These are phyloP conservation scores for Hypomecis punctinalis DNA, from an alignment of 2,888 invertebrate genomes.

Conservation along the genomic window DNA sequence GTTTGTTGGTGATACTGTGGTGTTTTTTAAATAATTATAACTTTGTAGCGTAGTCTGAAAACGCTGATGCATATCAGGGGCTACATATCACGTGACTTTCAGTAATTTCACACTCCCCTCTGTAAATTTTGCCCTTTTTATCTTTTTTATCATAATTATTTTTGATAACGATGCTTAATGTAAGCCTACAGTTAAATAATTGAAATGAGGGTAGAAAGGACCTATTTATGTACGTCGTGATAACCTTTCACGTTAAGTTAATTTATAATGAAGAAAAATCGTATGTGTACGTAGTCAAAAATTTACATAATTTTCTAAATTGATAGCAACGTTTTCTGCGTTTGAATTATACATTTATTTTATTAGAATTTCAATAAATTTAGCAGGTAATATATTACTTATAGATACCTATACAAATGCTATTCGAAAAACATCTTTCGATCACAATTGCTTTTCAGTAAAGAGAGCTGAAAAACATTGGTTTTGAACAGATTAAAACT, in stretches of 20 bases:
- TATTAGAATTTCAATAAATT: no score
- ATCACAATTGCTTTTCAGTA: no score
- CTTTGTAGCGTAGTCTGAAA: constrained; percentile 6
- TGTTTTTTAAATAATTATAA: background rate
- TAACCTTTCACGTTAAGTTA: constrained; percentile 7
- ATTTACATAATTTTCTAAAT: no score
- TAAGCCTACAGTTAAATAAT: constrained; percentile 37
- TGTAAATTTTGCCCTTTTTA: constrained; percentile 31
- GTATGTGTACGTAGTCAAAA: background rate
- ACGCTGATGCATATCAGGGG: background rate
- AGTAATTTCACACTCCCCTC: constrained; percentile 50
- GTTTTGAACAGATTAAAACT: no score
- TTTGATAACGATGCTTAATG: constrained; percentile 42
- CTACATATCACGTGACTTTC: constrained; percentile 56
- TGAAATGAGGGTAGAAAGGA: constrained; percentile 36
- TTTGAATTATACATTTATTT: no score
- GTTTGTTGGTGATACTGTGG: background rate
- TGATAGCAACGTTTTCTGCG: no score
- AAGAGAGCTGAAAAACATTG: no score
- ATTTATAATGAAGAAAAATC: background rate
- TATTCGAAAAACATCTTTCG: no score
- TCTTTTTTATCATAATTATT: constrained; percentile 44
- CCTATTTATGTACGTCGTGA: constrained; percentile 25
- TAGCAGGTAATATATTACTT: no score
- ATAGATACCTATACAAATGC: no score